phyloP scores from a whole-genome alignment of 1,140 invertebrate species.

The Anoplophora glabripennis region DNA sequence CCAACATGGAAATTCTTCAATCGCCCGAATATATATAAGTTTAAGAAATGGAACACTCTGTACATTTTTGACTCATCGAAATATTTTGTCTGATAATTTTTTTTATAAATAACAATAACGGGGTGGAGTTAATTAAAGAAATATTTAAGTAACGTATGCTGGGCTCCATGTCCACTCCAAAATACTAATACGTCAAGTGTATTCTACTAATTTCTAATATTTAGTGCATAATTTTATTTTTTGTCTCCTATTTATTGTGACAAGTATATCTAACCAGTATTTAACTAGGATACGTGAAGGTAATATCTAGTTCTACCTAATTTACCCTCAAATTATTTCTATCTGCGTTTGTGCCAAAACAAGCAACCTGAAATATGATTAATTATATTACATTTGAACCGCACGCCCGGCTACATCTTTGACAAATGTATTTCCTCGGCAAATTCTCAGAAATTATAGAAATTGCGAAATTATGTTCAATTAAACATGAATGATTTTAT shows the following conservation, averaged over 20 bases:
- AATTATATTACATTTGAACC: constrained; percentile 5
- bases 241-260: not conserved
- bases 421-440: constrained; percentile 14
- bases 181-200: no score
- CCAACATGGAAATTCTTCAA: no score
- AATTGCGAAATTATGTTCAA: constrained; percentile 13
- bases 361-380: constrained; percentile 1
- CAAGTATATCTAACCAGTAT: not conserved
- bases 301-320: not conserved
- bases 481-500: constrained; percentile 13
- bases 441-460: constrained; percentile 12
- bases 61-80: no score
- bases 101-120: no score
- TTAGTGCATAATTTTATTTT: not conserved
- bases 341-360: not conserved
- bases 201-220: no score
- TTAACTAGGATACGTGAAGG: not conserved
- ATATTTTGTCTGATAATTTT: no score
- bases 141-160: no score
- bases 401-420: constrained; percentile 7
- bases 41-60: no score
- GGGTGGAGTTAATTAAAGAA: no score
- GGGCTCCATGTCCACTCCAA: no score
- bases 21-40: no score
- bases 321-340: not conserved